Conservation (phyloP, 2,888 invertebrate genomes). For the Hirtodrosophila cameraria region DNA sequence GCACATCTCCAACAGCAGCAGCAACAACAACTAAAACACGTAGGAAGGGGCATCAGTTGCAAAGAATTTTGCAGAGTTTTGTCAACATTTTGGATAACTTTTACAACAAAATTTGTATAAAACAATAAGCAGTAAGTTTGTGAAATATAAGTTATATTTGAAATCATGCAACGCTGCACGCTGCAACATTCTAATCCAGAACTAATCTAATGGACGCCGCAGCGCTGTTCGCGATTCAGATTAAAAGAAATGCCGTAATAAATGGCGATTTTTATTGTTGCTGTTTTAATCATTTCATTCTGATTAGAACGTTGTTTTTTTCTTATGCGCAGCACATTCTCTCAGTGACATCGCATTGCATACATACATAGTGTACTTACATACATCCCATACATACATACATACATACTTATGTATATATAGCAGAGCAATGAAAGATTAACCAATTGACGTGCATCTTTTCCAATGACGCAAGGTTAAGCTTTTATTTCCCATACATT, state of each 20-base stretch:
- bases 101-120: conserved; percentile 10
- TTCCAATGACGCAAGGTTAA: no score
- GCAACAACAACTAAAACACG: conserved; percentile 12
- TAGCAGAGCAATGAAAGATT: not conserved
- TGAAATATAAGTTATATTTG: conserved; percentile 5
- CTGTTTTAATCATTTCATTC: not conserved
- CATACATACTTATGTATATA: not conserved
- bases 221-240: conserved; percentile 9
- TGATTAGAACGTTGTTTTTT: conserved; percentile 26
- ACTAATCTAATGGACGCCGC: conserved; percentile 16
- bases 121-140: conserved; percentile 41
- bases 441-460: conserved; percentile 9
- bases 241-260: conserved; percentile 27
- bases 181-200: not conserved
- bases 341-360: conserved; percentile 41
- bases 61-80: no score
- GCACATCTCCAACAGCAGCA: conserved; percentile 15
- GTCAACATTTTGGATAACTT: conserved; percentile 7
- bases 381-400: not conserved
- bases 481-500: no score
- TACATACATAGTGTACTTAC: conserved; percentile 22
- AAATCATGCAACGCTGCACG: conserved; percentile 23
- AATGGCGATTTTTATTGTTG: not conserved
- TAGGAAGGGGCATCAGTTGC: conserved; percentile 8
- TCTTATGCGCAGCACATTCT: conserved; percentile 37